Conservation (phyloP, 2,797 vertebrate genomes). For the Mareca penelope region DNA sequence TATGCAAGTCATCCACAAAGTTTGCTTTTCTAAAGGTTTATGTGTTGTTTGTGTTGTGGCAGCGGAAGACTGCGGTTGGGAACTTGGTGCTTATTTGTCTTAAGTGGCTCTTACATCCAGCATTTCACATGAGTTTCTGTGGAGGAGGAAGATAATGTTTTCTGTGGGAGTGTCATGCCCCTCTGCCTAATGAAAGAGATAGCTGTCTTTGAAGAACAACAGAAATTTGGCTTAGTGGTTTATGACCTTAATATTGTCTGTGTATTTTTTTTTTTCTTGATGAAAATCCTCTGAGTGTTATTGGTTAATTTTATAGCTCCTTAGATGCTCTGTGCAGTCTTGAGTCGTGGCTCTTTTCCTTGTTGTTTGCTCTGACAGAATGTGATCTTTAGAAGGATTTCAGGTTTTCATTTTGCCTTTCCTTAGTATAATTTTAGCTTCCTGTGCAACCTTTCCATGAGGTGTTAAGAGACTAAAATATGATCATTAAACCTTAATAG, state of each 20-base stretch:
- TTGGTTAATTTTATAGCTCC: slow-evolving; percentile 18
- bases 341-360: not conserved
- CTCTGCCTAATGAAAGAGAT: slow-evolving; percentile 39
- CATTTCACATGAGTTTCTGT: slow-evolving; percentile 34
- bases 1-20: not conserved
- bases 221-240: slow-evolving; percentile 28
- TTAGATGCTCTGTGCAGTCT: not conserved
- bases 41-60: not conserved
- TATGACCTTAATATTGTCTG: slow-evolving; percentile 48
- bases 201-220: slow-evolving; percentile 24
- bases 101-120: slow-evolving; percentile 16
- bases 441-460: not conserved
- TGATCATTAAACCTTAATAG: slow-evolving; percentile 41
- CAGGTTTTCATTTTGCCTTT: slow-evolving; percentile 20
- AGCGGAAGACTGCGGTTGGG: not conserved
- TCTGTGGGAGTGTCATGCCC: slow-evolving; percentile 20
- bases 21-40: not conserved
- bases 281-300: slow-evolving; percentile 51
- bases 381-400: not conserved
- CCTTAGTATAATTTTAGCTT: not conserved
- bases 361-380: slow-evolving; percentile 40
- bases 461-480: slow-evolving; percentile 4
- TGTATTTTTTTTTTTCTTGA: slow-evolving; percentile 34
- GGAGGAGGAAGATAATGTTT: slow-evolving; percentile 30
- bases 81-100: slow-evolving; percentile 28